Conservation (phyloP, 2,113 vertebrate genomes). For the Rhodinocichla rosea region DNA sequence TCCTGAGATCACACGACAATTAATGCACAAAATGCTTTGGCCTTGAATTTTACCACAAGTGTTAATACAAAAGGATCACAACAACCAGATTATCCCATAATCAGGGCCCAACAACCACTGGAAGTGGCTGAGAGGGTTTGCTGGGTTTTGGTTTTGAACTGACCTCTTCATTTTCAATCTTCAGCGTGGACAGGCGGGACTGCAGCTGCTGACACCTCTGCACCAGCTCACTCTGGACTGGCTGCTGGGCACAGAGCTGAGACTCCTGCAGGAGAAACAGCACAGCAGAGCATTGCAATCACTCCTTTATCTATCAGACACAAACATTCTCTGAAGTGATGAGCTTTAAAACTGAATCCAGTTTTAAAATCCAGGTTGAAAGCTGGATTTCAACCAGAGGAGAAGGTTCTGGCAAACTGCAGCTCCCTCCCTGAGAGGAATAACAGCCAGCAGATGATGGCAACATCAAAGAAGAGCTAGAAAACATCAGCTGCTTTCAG, state of each 20-base stretch:
- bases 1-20: background rate
- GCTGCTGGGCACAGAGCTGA: slow-evolving; percentile 89
- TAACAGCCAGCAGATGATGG: background rate
- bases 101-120: background rate
- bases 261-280: slow-evolving; percentile 78
- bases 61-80: background rate
- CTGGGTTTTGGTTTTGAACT: background rate
- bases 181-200: slow-evolving; percentile 90
- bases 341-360: background rate
- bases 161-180: slow-evolving; percentile 98
- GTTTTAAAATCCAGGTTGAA: background rate
- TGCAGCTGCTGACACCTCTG: slow-evolving; percentile 95
- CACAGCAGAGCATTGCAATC: background rate
- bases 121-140: background rate
- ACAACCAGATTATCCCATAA: background rate
- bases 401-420: background rate
- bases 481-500: background rate
- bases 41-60: background rate
- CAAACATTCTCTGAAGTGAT: background rate
- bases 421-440: rapidly evolving
- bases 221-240: slow-evolving; percentile 88
- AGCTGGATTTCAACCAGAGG: background rate
- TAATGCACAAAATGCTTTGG: rapidly evolving
- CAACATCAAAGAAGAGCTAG: background rate
- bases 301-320: background rate